Evolutionary conservation across 1,140 invertebrate species (phyloP).

Genomic region (Agrilus planipennis): DNA sequence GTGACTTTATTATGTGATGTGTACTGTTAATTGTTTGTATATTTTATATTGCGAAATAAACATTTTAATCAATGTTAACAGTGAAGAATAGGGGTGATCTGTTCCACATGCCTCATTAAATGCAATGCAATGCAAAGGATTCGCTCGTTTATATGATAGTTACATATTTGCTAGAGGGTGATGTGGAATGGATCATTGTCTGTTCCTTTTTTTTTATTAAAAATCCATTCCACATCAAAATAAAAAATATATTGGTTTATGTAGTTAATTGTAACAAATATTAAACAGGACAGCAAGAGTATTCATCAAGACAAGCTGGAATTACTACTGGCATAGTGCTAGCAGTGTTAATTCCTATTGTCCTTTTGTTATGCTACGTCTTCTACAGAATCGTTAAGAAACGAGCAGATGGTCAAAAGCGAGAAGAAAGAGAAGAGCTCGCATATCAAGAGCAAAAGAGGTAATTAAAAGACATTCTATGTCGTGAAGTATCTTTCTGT

Average conservation of each 20-base stretch:
- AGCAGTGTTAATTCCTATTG: conserved; percentile 58
- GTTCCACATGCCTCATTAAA: conserved; percentile 21
- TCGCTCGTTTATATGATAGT: not conserved
- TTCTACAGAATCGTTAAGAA: conserved; percentile 50
- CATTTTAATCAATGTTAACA: conserved; percentile 1
- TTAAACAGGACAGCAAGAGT: conserved; percentile 60
- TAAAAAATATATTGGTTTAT: not conserved
- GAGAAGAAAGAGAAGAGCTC: conserved; percentile 29
- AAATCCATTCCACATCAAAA: conserved; percentile 10
- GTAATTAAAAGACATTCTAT: conserved; percentile 2
- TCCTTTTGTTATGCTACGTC: conserved; percentile 57
- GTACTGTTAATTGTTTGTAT: conserved; percentile 1
- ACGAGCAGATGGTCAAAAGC: conserved; percentile 40
- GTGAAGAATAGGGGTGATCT: conserved; percentile 5
- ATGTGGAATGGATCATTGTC: conserved; percentile 24
- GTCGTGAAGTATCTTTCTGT: not conserved
- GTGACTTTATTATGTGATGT: conserved; percentile 8
- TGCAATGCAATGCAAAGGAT: conserved; percentile 3
- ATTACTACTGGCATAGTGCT: conserved; percentile 64
- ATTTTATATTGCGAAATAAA: conserved; percentile 7
- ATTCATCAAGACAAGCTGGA: conserved; percentile 60
- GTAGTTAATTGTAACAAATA: not conserved
- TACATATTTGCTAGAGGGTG: too few species aligned
- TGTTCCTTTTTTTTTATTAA: conserved; percentile 11
- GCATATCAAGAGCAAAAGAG: conserved; percentile 8